These are phyloP conservation scores for Sebastes trivittatus DNA, from an alignment of 2,797 vertebrate species.

Conservation along the genomic window DNA sequence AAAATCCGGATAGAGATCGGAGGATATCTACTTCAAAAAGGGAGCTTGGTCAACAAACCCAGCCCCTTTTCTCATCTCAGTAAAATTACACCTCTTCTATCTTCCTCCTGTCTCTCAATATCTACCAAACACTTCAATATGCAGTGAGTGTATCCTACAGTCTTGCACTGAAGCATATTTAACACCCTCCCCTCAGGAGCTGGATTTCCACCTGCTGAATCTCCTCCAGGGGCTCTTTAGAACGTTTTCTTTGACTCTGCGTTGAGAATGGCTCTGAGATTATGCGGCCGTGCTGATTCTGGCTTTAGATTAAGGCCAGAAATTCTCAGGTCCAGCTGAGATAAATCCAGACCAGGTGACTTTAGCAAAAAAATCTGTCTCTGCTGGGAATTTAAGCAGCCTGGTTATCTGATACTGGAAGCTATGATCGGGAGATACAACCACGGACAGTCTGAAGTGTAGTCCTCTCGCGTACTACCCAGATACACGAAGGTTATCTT, in stretches of 20 bases:
- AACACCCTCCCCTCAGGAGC: slow-evolving; percentile 22
- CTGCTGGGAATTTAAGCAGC: slow-evolving; percentile 45
- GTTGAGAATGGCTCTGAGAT: slow-evolving; percentile 41
- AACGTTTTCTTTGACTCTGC: slow-evolving; percentile 24
- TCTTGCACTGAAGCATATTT: slow-evolving; percentile 42
- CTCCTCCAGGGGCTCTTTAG: slow-evolving; percentile 26
- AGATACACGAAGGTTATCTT: slow-evolving; percentile 62
- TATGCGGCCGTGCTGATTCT: slow-evolving; percentile 48
- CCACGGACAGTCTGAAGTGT: slow-evolving; percentile 40
- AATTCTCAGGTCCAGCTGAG: slow-evolving; percentile 52
- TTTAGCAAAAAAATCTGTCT: slow-evolving; percentile 42
- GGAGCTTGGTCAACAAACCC: slow-evolving; percentile 53
- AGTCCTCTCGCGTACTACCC: slow-evolving; percentile 32
- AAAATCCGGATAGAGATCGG: slow-evolving; percentile 59
- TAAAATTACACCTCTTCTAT: slow-evolving; percentile 33
- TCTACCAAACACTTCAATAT: slow-evolving; percentile 26
- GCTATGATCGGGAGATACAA: slow-evolving; percentile 62
- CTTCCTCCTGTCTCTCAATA: slow-evolving; percentile 2
- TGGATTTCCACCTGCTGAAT: slow-evolving; percentile 42
- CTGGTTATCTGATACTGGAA: slow-evolving; percentile 70
- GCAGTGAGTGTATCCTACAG: slow-evolving; percentile 5
- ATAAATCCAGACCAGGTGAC: slow-evolving; percentile 58
- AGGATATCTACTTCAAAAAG: slow-evolving; percentile 48
- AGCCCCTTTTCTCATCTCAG: slow-evolving; percentile 24
- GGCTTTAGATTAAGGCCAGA: slow-evolving; percentile 55